A percentile compares a stretch with the other conserved stretches of the same genome.
These are phyloP conservation scores for Pelecanus crispus DNA, from an alignment of 2,113 vertebrate species.

Conservation along the genomic window DNA sequence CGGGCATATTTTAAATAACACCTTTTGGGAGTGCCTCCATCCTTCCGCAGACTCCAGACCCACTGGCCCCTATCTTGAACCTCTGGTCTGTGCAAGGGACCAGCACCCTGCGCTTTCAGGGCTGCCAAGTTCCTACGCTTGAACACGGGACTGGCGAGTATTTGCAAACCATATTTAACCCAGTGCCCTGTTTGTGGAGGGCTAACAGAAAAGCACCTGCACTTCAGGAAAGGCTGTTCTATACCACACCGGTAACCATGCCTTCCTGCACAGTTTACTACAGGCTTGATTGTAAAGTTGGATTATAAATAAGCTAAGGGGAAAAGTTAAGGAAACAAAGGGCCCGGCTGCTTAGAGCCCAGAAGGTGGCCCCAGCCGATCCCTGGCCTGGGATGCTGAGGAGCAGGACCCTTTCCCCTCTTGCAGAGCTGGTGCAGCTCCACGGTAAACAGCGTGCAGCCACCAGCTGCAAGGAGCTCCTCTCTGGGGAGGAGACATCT, in stretches of 20 bases:
- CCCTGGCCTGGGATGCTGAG: neutral
- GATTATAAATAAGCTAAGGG: neutral
- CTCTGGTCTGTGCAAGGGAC: neutral
- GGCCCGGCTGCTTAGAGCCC: neutral
- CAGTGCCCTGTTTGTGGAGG: neutral
- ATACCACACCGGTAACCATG: neutral
- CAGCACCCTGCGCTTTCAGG: accelerated
- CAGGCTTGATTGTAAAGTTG: neutral
- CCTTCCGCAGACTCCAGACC: neutral
- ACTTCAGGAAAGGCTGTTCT: neutral
- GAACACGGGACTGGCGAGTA: neutral
- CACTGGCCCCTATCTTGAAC: accelerated
- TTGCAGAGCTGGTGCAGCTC: neutral
- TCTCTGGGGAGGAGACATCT: neutral
- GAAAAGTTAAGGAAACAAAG: neutral
- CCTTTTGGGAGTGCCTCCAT: neutral
- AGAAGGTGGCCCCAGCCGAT: neutral
- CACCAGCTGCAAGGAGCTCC: neutral
- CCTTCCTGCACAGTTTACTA: neutral
- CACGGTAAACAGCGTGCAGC: accelerated
- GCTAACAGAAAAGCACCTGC: neutral
- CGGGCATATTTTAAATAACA: neutral
- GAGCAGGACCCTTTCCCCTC: neutral
- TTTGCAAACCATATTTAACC: neutral
- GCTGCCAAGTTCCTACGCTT: neutral